Conservation (phyloP, 2,113 vertebrate genomes). For the human region DNA sequence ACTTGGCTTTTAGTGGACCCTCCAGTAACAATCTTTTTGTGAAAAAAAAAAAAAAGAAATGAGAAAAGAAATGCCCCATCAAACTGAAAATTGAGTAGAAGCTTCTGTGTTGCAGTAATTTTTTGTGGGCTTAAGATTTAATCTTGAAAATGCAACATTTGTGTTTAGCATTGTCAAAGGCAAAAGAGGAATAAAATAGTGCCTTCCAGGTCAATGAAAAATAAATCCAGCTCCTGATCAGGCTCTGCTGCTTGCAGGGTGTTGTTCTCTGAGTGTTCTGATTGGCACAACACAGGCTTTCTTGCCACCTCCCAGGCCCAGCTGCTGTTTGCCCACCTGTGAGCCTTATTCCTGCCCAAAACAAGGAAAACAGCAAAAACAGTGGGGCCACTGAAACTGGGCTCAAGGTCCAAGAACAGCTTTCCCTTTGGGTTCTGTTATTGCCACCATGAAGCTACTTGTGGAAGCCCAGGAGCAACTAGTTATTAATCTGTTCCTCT, state of each 20-base stretch:
- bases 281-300: neutral
- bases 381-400: neutral
- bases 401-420: neutral
- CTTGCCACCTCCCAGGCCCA: neutral
- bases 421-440: neutral
- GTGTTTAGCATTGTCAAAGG: neutral
- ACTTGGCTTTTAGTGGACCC: neutral
- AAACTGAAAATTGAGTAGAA: conserved; percentile 44
- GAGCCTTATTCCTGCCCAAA: neutral
- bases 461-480: neutral
- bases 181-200: neutral
- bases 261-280: neutral
- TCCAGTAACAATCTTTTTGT: neutral
- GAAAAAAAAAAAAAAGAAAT: neutral
- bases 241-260: neutral
- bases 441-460: neutral
- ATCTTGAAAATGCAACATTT: neutral
- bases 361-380: neutral
- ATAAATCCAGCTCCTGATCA: neutral
- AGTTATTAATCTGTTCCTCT: neutral
- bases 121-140: conserved; percentile 41
- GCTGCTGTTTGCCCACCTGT: neutral
- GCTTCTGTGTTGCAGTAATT: neutral
- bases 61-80: neutral
- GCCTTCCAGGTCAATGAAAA: neutral